Evolutionary conservation across 2,888 invertebrate species (phyloP).

Genomic region (Macrosiphum euphorbiae): DNA sequence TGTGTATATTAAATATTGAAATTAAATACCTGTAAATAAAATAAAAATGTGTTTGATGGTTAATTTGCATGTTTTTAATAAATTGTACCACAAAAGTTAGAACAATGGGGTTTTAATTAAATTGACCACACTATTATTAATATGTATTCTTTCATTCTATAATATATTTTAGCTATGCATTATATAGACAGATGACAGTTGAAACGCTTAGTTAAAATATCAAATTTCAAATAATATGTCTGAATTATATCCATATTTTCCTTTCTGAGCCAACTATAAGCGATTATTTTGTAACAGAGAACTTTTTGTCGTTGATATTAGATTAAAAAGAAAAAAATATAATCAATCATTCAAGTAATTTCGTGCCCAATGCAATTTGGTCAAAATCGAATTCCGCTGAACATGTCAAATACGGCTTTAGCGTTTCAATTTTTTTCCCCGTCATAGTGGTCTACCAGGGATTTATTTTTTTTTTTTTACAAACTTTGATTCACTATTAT

Average conservation of each 20-base stretch:
- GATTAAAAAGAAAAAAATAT: constrained; percentile 15
- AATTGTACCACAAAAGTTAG: background rate
- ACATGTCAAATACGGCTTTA: constrained; percentile 46
- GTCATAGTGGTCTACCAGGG: background rate
- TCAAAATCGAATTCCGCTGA: constrained; percentile 45
- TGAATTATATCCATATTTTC: constrained; percentile 1
- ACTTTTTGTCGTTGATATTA: constrained; percentile 19
- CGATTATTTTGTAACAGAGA: background rate
- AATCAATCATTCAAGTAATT: constrained; percentile 56
- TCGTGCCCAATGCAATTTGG: constrained; percentile 18
- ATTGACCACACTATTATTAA: background rate
- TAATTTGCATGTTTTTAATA: constrained; percentile 13
- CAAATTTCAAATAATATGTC: background rate
- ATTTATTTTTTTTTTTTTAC: background rate
- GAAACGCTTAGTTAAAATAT: background rate
- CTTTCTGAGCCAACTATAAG: background rate
- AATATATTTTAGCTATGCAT: background rate
- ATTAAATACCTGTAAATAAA: constrained; percentile 17
- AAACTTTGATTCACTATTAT: background rate
- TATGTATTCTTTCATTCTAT: background rate
- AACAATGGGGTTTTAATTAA: background rate
- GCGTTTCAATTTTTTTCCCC: constrained; percentile 46
- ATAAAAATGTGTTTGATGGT: constrained; percentile 6
- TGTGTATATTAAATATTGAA: background rate
- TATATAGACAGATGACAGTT: background rate